Base-by-base conservation (phyloP, 2,113 vertebrate species). In the Ameiurus melas region DNA sequence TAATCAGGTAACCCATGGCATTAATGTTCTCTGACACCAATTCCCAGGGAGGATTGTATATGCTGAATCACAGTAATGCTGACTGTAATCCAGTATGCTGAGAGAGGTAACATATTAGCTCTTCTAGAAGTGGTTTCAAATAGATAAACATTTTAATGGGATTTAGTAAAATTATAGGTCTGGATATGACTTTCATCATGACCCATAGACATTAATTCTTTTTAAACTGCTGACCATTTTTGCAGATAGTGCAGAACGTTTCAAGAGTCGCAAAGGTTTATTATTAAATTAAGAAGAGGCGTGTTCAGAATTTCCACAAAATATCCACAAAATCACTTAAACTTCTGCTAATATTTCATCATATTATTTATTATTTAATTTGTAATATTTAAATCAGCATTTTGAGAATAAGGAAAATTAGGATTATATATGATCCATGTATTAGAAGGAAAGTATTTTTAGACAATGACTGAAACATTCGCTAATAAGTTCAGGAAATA, bases 191-290 rank as follows among this genome's bases (percentile, higher is more conserved):
- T 78, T 82, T 85, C 79, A 80, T 85, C 87, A 79, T 91, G 92
- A 89, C 82, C 82, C 58, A 78, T 30, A 10, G 85, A 92, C 89
- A 81, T 89, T 86, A 88, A 94, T 92, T 90, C 60, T 86, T 92
- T 83, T 30, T 90, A 93, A 93, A 91, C 55, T 93, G 86, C 89
- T 93, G 92, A 93, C 91, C 78, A 60, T 70, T 92, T 92, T 88
- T 92, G 90, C 86, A 92, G 90, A 90, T 89, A 93, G 86, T 90
- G 80, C 43, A 57, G 84, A 43, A n/a, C 88, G 89, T 68, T 86
- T 84, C n/a, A 78, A 79, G 68, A 85, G 86, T 86, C 66, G 88
- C 70, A 90, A 80, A 92, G 89, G 79, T 83, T 84, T 13, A 57
- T 68, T 88, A 27, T 89, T 80, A 86, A 88, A 64, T 25, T 79